A percentile compares a stretch with the other conserved stretches of the same genome.
Evolutionary conservation across 2,888 invertebrate species (phyloP).

Genomic region (Aphelenchoides bicaudatus): DNA sequence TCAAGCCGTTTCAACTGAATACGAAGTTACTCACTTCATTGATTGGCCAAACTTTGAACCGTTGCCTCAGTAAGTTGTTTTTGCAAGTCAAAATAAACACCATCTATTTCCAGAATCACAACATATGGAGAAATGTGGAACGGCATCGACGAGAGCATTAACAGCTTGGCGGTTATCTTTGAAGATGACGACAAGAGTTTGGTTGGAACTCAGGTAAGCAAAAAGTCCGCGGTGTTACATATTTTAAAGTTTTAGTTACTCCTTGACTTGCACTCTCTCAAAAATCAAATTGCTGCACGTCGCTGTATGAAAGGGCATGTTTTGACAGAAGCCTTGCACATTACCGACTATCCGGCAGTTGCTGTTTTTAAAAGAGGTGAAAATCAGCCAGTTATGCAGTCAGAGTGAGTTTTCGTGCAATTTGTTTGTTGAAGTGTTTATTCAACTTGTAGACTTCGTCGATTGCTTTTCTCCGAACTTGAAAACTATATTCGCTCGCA

Average conservation of each 20-base stretch:
- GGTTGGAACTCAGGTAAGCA: conserved; percentile 48
- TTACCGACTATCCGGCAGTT: conserved; percentile 55
- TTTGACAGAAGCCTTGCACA: conserved; percentile 50
- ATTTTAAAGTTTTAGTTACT: conserved; percentile 39
- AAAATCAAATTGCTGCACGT: conserved; percentile 42
- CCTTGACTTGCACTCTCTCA: conserved; percentile 46
- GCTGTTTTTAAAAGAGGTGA: conserved; percentile 56
- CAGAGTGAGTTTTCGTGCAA: conserved; percentile 43
- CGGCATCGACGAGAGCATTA: conserved; percentile 37
- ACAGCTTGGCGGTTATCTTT: conserved; percentile 52
- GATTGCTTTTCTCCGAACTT: conserved; percentile 49
- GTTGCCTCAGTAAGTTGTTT: conserved; percentile 48
- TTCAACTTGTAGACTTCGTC: conserved; percentile 46
- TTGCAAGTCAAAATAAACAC: conserved; percentile 15
- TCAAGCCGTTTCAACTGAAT: conserved; percentile 50
- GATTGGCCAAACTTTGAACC: conserved; percentile 58
- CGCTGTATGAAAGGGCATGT: conserved; percentile 47
- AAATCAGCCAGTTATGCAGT: conserved; percentile 45
- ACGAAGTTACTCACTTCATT: conserved; percentile 47
- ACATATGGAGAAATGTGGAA: conserved; percentile 57
- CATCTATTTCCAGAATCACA: conserved; percentile 40
- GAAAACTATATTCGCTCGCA: conserved; percentile 36
- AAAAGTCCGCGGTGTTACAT: not conserved
- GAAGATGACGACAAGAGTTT: conserved; percentile 48
- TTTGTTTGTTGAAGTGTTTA: conserved; percentile 7